Conservation (phyloP, 2,888 invertebrate species). For the Rhaphigaster nebulosa region DNA sequence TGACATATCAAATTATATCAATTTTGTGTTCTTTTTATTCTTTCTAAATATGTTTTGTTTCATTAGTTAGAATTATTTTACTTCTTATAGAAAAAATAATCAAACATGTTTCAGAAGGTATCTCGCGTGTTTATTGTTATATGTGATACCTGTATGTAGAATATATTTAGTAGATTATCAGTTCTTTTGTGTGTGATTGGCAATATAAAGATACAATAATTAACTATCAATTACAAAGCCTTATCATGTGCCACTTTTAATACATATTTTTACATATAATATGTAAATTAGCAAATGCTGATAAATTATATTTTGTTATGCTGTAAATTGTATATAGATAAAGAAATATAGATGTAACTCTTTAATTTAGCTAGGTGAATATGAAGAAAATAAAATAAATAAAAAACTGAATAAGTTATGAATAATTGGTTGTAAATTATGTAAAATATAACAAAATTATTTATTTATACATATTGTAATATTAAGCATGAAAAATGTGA, state of each 20-base stretch:
- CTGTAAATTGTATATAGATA: slow-evolving; percentile 8
- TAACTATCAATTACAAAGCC: slow-evolving; percentile 40
- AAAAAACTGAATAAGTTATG: slow-evolving; percentile 20
- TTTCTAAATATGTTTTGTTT: not conserved
- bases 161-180: slow-evolving; percentile 1
- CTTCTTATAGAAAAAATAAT: not conserved
- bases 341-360: slow-evolving; percentile 9
- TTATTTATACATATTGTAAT: slow-evolving; percentile 48
- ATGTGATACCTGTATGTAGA: slow-evolving; percentile 25
- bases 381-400: not conserved
- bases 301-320: slow-evolving; percentile 48
- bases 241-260: slow-evolving; percentile 56
- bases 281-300: slow-evolving; percentile 35
- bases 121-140: not conserved
- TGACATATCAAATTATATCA: slow-evolving; percentile 37
- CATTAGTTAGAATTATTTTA: slow-evolving; percentile 1
- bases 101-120: slow-evolving; percentile 14
- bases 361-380: not conserved
- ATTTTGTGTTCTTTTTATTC: slow-evolving; percentile 20
- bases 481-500: slow-evolving; percentile 46
- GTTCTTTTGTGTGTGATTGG: not conserved
- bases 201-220: slow-evolving; percentile 48
- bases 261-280: slow-evolving; percentile 42
- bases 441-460: slow-evolving; percentile 37
- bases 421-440: slow-evolving; percentile 51